Evolutionary conservation across 2,797 vertebrate genomes (phyloP).

Genomic region (Carcharodon carcharias): DNA sequence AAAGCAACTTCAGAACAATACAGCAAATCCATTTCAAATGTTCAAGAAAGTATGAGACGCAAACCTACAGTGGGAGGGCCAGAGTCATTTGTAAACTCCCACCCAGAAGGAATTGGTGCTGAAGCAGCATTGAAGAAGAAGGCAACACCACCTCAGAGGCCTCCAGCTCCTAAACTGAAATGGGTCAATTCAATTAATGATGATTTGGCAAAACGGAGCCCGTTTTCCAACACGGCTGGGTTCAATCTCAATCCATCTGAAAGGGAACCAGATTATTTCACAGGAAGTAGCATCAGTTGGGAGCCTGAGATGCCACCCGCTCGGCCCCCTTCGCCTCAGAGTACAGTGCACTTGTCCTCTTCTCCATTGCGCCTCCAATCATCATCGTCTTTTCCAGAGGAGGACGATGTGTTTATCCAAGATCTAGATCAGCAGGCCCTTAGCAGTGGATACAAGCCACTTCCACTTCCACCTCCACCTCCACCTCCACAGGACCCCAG

Average conservation of each 20-base stretch:
- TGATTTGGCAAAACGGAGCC: not conserved
- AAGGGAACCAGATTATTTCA: not conserved
- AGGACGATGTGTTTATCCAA: slow-evolving; percentile 70
- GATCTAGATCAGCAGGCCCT: slow-evolving; percentile 41
- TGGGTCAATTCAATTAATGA: slow-evolving; percentile 45
- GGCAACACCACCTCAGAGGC: slow-evolving; percentile 41
- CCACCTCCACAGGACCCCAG: slow-evolving; percentile 33
- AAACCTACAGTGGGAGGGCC: not conserved
- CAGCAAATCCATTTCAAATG: not conserved
- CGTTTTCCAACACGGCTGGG: not conserved
- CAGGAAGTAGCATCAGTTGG: slow-evolving; percentile 48
- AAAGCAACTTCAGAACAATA: not conserved
- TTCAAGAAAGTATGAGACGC: not conserved
- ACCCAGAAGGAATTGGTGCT: not conserved
- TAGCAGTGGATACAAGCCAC: slow-evolving; percentile 39
- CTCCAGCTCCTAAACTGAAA: slow-evolving; percentile 40
- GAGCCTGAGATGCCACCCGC: slow-evolving; percentile 48
- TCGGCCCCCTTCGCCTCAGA: slow-evolving; percentile 39
- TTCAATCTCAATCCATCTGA: not conserved
- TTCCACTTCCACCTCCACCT: slow-evolving; percentile 38
- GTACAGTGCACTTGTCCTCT: slow-evolving; percentile 54
- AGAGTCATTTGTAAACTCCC: not conserved
- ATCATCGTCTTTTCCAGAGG: slow-evolving; percentile 44
- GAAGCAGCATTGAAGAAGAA: slow-evolving; percentile 38
- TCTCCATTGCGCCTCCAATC: slow-evolving; percentile 61